Base-by-base conservation (phyloP, 1,140 invertebrate species). In the Carcinoscorpius rotundicauda region DNA sequence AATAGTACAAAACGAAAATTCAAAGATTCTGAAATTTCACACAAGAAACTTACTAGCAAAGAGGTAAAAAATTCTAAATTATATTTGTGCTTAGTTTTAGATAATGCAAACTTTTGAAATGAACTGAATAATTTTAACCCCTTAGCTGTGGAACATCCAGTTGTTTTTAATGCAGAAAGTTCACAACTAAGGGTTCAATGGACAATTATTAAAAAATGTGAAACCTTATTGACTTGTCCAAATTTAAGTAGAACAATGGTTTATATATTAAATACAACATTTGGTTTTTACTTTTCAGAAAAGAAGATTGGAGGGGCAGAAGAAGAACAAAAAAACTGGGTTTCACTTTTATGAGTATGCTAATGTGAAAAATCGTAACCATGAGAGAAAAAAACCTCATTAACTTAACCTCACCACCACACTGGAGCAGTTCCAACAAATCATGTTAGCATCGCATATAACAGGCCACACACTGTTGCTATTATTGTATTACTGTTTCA, bases 301-400 rank as follows among this genome's bases (percentile, higher is more conserved):
- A 69, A 81, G 91, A 72, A 86, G 85, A 5, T 65, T 86, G 10
- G 87, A 92, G 69, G 81, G 90, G 63, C 80, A 84, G 29, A 80
- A 82, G 67, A 90, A 86, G 74, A 80, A 86, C 4, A 93, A 89
- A 75, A 95, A 93, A 73, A 86, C 91, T 68, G 93, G 93, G 66
- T 89, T 86, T 73, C 90, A 95, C 78, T 97, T 96, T 75, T 97
- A 97, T 77, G 86, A 92, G 80, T 83, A 88, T 50, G 82, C 87
- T 4, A 95, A 97, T 82, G 93, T 97, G 50, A 97, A 97, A 76
- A 97, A 93, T 75, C 82, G 84, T 67, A 91, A 87, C 76, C 81
- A 83, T 6, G 72, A 73, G 4, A 67, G 59, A 66, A 71, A 69
- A 59, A 29, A 29, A 29, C 29, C 29, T 29, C 29, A 29, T 29